phyloP scores from a whole-genome alignment of 92 coral and sea anemone species.

The Siderastrea radians region DNA sequence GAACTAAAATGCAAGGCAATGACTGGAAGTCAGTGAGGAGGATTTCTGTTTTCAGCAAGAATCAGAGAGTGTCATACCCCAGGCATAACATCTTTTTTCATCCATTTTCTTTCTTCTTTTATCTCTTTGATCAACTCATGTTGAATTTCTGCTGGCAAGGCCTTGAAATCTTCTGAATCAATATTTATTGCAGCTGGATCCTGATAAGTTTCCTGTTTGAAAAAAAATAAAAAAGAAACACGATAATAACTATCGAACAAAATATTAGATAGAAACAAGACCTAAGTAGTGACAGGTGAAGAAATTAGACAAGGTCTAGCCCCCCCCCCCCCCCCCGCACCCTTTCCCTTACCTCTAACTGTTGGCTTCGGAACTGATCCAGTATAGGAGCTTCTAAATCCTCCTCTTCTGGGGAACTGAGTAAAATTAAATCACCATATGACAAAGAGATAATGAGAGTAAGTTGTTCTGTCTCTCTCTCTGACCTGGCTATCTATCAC shows the following conservation, averaged over 20 bases:
- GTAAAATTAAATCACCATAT: not conserved
- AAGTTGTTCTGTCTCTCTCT: not conserved
- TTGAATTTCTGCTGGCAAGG: slow-evolving; percentile 91
- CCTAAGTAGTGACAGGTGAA: too few species aligned
- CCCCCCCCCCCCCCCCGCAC: too few species aligned
- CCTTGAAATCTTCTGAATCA: slow-evolving; percentile 89
- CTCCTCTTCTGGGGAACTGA: slow-evolving; percentile 66
- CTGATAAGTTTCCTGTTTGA: slow-evolving; percentile 47
- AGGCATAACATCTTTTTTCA: slow-evolving; percentile 60
- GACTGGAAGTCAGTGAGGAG: too few species aligned
- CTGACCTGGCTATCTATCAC: not conserved
- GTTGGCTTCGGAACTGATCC: slow-evolving; percentile 54
- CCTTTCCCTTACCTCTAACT: slow-evolving; percentile 17
- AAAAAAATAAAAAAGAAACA: not conserved
- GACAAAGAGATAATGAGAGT: not conserved
- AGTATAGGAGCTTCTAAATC: slow-evolving; percentile 35
- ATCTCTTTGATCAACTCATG: slow-evolving; percentile 95
- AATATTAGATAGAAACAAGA: too few species aligned
- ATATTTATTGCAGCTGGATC: slow-evolving; percentile 81
- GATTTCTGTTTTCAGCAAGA: too few species aligned
- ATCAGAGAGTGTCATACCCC: slow-evolving; percentile 58
- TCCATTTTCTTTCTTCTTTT: slow-evolving; percentile 84
- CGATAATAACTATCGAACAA: not conserved
- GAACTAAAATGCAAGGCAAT: too few species aligned
- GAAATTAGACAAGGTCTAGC: too few species aligned